Conservation (phyloP, 2,113 vertebrate species). For the Hoplias malabaricus region DNA sequence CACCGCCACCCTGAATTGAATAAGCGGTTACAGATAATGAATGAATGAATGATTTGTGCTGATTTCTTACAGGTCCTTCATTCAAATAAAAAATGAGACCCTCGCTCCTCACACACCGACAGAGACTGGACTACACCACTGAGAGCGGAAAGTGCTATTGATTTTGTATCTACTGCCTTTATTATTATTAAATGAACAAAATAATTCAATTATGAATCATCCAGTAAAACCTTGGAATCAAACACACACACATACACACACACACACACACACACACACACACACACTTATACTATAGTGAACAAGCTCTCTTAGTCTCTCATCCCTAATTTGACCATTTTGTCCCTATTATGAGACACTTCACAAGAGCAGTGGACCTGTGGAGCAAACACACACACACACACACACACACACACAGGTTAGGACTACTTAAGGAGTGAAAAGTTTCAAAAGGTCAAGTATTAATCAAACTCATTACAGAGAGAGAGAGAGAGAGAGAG, state of each 20-base stretch:
- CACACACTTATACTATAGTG: neutral
- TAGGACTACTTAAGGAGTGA: slow-evolving; percentile 56
- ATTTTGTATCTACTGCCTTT: too few relatives aligned
- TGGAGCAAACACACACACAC: slow-evolving; percentile 24
- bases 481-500: slow-evolving; percentile 50
- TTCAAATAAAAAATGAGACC: too few relatives aligned
- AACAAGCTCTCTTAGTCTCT: neutral
- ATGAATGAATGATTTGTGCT: too few relatives aligned
- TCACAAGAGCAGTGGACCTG: slow-evolving; percentile 1
- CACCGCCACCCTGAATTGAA: too few relatives aligned
- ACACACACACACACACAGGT: slow-evolving; percentile 33
- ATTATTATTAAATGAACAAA: too few relatives aligned
- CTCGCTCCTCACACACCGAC: too few relatives aligned
- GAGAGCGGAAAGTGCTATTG: too few relatives aligned
- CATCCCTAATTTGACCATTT: slow-evolving; percentile 18
- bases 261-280: slow-evolving; percentile 10
- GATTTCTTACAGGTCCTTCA: too few relatives aligned
- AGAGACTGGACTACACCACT: too few relatives aligned
- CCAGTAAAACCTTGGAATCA: too few relatives aligned
- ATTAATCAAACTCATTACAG: slow-evolving; percentile 75
- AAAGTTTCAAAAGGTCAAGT: slow-evolving; percentile 76
- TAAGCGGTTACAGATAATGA: too few relatives aligned
- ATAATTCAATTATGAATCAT: too few relatives aligned
- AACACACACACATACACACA: slow-evolving; percentile 16
- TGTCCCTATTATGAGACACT: slow-evolving; percentile 17